Base-by-base conservation (phyloP, 2,888 invertebrate species). In the Mythimna ferrago region DNA sequence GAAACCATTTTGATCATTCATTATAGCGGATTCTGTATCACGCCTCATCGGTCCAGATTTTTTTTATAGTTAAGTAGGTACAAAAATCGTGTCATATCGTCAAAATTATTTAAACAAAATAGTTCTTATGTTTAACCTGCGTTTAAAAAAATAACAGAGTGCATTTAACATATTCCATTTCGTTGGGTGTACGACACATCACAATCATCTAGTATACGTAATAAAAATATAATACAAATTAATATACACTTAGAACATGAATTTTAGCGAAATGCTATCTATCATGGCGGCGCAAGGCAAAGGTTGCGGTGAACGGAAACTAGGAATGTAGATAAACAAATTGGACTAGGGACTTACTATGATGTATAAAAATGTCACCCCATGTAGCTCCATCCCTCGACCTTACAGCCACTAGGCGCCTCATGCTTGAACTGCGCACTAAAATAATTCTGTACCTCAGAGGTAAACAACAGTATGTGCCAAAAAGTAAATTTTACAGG, bases 121-220 rank as follows among this genome's bases (percentile, higher is more conserved):
- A 38, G 7, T 6, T 26, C 5, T 21, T 14, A 56, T 26, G 2
- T 56, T 56, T 2, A 14, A 5, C 6, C 26, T 38, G n/a, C 21
- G n/a, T 60, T 51, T 44, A 71, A 56, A 71, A 58, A 48, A 48
- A 6, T 41, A 53, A 70, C n/a, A 54, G 5, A 63, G 61, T 66
- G 78, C 68, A 85, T 84, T 86, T 81, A 61, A 58, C 69, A 76
- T 69, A 86, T 85, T 84, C 80, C 82, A 84, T 44, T 73, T 56
- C 58, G 26, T 74, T 63, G 16, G 53, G 44, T 14, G 6, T 63
- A n/a, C 48, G 21, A 58, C 41, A 54, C 41, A 35, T 56, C 51
- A 69, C 48, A 48, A 19, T 51, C 21, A 53, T 41, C 14, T 48
- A 51, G 19, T 53, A 70, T 75, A 80, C 54, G 61, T 75, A 71